Percentiles rank a stretch among this genome's conserved stretches.
phyloP scores from a whole-genome alignment of 2,113 vertebrate species.

The Mugil cephalus region DNA sequence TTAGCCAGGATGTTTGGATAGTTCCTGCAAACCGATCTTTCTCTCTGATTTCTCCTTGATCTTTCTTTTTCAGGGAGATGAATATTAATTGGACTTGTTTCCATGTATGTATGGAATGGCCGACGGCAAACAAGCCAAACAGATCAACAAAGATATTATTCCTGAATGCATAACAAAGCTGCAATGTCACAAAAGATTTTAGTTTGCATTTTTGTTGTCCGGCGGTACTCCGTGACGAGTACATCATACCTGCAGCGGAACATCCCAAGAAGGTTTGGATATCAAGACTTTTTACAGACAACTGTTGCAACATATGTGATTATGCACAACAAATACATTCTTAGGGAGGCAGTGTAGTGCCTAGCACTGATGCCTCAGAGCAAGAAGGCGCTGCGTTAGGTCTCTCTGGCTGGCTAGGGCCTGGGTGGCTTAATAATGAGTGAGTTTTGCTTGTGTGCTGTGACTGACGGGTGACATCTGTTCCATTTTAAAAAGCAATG shows the following conservation, averaged over 20 bases:
- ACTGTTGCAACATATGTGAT: not conserved
- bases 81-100: slow-evolving; percentile 31
- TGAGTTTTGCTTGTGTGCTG: too few species aligned
- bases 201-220: not conserved
- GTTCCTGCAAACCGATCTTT: slow-evolving; percentile 27
- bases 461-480: too few species aligned
- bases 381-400: too few species aligned
- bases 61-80: not conserved
- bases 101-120: slow-evolving; percentile 8
- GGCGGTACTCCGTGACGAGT: slow-evolving; percentile 35
- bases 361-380: too few species aligned
- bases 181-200: not conserved
- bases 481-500: too few species aligned
- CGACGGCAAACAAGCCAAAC: slow-evolving; percentile 34
- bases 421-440: too few species aligned
- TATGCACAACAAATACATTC: not conserved
- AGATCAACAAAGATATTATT: not conserved
- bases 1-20: slow-evolving; percentile 30
- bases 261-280: slow-evolving; percentile 21
- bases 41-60: slow-evolving; percentile 17
- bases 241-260: slow-evolving; percentile 35
- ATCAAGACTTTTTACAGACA: slow-evolving; percentile 4
- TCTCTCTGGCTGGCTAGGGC: too few species aligned
- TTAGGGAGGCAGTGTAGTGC: too few species aligned
- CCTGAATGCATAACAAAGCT: not conserved